phyloP scores from a whole-genome alignment of 35 echinoderm and acorn worm genomes.

The Lytechinus variegatus region DNA sequence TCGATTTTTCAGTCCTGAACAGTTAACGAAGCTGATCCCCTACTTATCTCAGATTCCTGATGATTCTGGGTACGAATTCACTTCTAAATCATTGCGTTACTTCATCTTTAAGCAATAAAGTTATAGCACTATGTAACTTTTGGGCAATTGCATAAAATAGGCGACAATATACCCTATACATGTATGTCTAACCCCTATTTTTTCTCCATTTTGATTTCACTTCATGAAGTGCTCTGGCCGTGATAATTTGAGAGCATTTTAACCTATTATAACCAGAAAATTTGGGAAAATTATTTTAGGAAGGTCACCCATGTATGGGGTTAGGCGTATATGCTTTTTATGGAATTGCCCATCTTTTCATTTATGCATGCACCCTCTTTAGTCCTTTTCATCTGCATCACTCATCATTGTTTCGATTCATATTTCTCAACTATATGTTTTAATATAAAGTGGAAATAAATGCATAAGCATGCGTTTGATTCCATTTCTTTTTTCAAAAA shows the following conservation, averaged over 20 bases:
- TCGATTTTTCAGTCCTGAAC: conserved; percentile 39
- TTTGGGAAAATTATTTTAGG: too few species aligned
- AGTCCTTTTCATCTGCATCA: neutral
- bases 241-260: too few species aligned
- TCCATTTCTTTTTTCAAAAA: neutral
- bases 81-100: neutral
- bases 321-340: too few species aligned
- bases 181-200: too few species aligned
- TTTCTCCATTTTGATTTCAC: too few species aligned
- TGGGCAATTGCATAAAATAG: too few species aligned
- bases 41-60: conserved; percentile 27
- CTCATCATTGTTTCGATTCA: neutral
- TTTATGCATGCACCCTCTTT: neutral
- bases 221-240: too few species aligned
- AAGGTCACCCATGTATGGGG: too few species aligned
- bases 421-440: neutral
- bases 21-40: neutral
- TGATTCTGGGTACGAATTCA: neutral
- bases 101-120: neutral
- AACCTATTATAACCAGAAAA: too few species aligned
- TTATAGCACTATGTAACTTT: neutral
- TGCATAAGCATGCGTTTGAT: neutral
- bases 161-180: too few species aligned
- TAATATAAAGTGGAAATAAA: neutral
- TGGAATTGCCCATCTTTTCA: neutral